Evolutionary conservation across 2,888 invertebrate species (phyloP).

Genomic region (Caenorhabditis sp.): DNA sequence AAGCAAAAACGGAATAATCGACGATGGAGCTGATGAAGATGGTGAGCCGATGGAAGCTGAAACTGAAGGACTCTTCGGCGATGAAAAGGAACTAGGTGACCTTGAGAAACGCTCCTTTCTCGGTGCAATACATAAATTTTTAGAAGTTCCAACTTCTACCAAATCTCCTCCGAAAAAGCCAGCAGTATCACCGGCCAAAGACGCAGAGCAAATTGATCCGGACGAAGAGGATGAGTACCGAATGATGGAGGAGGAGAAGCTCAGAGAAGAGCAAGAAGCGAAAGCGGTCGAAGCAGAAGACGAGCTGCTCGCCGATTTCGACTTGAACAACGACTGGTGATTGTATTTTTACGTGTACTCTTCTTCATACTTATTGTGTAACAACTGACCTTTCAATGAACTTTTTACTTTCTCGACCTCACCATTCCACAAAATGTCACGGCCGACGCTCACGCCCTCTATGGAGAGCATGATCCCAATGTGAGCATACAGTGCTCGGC

Average conservation of each 20-base stretch:
- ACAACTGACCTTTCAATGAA: slow-evolving; percentile 13
- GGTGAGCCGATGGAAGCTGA: slow-evolving; percentile 26
- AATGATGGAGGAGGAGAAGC: slow-evolving; percentile 42
- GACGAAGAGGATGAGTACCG: slow-evolving; percentile 26
- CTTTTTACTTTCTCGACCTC: not conserved
- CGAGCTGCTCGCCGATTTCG: slow-evolving; percentile 58
- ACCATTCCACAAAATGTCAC: slow-evolving; percentile 4
- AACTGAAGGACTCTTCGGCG: too few relatives aligned
- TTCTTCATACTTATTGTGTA: slow-evolving; percentile 5
- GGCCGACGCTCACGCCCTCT: slow-evolving; percentile 27
- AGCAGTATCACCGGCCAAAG: not conserved
- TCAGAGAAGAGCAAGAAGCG: slow-evolving; percentile 31
- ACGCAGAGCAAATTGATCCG: not conserved
- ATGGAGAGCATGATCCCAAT: slow-evolving; percentile 46
- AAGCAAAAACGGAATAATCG: slow-evolving; percentile 28
- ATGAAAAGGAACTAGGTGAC: too few relatives aligned
- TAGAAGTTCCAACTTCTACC: too few relatives aligned
- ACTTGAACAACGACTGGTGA: slow-evolving; percentile 40
- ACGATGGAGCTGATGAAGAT: slow-evolving; percentile 39
- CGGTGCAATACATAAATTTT: too few relatives aligned
- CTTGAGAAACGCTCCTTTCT: too few relatives aligned
- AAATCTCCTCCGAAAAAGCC: not conserved
- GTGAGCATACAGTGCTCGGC: slow-evolving; percentile 1
- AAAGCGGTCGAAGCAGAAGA: slow-evolving; percentile 42
- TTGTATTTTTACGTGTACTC: slow-evolving; percentile 1